Conservation (phyloP, 1,140 invertebrate genomes). For the Monochamus saltuarius region DNA sequence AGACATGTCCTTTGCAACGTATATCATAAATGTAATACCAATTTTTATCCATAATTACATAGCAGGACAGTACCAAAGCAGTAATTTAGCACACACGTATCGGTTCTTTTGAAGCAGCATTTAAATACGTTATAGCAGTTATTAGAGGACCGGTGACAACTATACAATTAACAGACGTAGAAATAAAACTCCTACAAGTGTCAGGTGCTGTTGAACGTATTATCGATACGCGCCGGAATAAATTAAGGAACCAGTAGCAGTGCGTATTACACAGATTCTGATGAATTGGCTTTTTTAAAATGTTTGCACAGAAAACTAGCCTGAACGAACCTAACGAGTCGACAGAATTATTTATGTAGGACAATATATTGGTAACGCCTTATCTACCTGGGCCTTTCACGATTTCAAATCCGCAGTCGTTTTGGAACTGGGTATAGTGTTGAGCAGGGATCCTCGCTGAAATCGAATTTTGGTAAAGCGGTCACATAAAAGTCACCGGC, state of each 20-base stretch:
- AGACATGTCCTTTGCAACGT: no score
- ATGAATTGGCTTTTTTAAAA: constrained; percentile 34
- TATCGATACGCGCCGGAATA: constrained; percentile 14
- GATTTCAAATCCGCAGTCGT: neutral
- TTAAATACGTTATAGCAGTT: no score
- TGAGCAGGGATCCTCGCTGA: neutral
- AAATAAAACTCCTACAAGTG: neutral
- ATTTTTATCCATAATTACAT: no score
- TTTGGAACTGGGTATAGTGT: no score
- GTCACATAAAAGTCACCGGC: neutral
- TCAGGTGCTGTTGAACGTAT: neutral
- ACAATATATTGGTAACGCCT: constrained; percentile 26
- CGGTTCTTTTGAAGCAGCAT: no score
- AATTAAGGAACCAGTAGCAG: neutral
- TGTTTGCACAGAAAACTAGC: constrained; percentile 35
- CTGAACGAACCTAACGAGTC: constrained; percentile 25
- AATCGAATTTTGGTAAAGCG: neutral
- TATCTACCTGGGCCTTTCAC: constrained; percentile 26
- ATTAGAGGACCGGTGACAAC: no score
- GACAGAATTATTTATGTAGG: constrained; percentile 33
- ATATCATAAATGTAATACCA: no score
- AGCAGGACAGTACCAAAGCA: no score
- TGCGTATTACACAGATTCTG: constrained; percentile 9
- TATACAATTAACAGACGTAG: no score
- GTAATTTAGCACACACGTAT: no score